A percentile compares a stretch with the other conserved stretches of the same genome.
Evolutionary conservation across 2,113 vertebrate species (phyloP).

Genomic region (Tylochromis polylepis): DNA sequence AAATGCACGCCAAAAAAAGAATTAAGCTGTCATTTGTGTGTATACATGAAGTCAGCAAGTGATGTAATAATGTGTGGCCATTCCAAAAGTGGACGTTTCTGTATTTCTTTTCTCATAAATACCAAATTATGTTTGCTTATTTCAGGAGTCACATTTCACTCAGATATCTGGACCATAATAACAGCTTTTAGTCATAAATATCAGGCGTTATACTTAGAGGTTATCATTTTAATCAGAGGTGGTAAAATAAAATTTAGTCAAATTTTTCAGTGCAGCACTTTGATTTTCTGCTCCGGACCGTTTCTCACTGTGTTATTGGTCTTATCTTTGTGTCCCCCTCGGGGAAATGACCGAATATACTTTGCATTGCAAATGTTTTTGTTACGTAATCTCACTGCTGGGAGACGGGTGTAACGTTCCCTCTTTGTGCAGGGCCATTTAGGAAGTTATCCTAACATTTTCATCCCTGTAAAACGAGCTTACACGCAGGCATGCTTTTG

Average conservation of each 20-base stretch:
- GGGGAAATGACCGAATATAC: constrained; percentile 8
- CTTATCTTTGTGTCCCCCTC: not conserved
- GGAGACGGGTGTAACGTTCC: constrained; percentile 39
- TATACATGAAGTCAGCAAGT: not conserved
- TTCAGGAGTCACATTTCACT: not conserved
- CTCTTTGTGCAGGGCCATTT: not conserved
- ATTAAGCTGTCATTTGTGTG: not conserved
- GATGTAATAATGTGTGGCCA: not conserved
- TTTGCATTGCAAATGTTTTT: constrained; percentile 61
- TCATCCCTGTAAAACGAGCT: not conserved
- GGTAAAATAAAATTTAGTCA: not conserved
- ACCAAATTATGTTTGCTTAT: not conserved
- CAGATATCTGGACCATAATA: not conserved
- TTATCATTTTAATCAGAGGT: not conserved
- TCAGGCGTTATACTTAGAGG: not conserved
- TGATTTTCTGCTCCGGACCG: constrained; percentile 13
- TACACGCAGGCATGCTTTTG: not conserved
- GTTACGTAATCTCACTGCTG: constrained; percentile 24
- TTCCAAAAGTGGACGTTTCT: not conserved
- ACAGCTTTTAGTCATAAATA: not conserved
- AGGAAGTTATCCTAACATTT: not conserved
- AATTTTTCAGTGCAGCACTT: not conserved
- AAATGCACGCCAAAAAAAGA: not conserved
- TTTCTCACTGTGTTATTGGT: not conserved
- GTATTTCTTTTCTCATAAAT: not conserved